Evolutionary conservation across 1,140 invertebrate genomes (phyloP).

Genomic region (Euura lappo): DNA sequence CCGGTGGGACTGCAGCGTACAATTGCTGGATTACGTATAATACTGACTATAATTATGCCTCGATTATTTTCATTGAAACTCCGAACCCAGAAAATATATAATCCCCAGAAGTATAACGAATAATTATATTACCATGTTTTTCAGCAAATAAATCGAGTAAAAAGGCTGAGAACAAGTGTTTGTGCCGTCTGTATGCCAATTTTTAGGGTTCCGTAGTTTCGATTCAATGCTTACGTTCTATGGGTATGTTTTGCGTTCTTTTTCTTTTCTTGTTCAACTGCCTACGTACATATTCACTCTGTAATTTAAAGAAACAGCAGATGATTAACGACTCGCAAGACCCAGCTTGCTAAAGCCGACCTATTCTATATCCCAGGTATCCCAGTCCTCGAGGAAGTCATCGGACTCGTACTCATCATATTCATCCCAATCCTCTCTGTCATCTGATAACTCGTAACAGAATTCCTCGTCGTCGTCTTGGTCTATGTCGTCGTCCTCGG

Average conservation of each 20-base stretch:
- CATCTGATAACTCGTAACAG: neutral
- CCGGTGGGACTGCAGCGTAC: neutral
- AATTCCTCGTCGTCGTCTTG: neutral
- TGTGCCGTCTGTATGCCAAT: too few species aligned
- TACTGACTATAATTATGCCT: neutral
- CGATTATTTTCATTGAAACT: neutral
- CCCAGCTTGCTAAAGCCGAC: neutral
- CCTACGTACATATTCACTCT: neutral
- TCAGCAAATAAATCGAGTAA: too few species aligned
- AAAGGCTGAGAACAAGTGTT: too few species aligned
- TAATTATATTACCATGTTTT: too few species aligned
- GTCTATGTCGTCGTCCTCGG: neutral
- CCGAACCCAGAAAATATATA: too few species aligned
- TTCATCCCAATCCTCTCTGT: neutral
- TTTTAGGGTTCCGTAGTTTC: too few species aligned
- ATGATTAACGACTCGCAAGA: neutral
- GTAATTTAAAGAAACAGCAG: neutral
- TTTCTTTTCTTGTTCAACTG: neutral
- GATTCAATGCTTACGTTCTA: too few species aligned
- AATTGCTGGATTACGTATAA: neutral
- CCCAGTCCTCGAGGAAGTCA: neutral
- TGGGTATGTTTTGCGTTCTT: too few species aligned
- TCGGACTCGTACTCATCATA: neutral
- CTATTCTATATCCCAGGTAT: neutral
- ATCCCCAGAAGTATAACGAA: too few species aligned